Base-by-base conservation (phyloP, 1,140 invertebrate genomes). In the Scaptomyza graminum region DNA sequence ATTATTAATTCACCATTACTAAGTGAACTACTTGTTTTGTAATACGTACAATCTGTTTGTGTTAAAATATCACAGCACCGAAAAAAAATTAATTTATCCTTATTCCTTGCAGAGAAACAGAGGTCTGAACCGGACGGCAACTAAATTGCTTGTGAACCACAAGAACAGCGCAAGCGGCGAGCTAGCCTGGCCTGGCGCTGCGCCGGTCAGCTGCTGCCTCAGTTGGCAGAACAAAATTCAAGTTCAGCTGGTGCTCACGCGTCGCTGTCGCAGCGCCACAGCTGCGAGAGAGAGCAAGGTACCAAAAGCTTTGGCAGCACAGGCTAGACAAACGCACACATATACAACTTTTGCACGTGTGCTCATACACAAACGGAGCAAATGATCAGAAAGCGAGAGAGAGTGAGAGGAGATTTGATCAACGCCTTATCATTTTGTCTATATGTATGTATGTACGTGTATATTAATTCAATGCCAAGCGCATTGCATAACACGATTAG, bases 111-210 rank as follows among this genome's bases (percentile, higher is more conserved):
- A n/a, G n/a, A n/a, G 72, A 76, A 84, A 61, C 72, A 81, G 84
- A 90, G 75, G 90, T 91, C 90, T 91, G 85, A 60, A 90, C 90
- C 90, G 90, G 69, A 82, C 83, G 79, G 82, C 90, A 79, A 91
- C 75, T 90, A 57, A 88, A 91, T 82, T 80, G 90, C 83, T 91
- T 88, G 81, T 91, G 88, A 81, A 84, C 67, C 47, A 18, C 60
- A 55, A 16, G 57, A n/a, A 54, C 16, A 61, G 41, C 61, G 15
- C 47, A 51, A 61, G 39, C 54, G 28, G 47, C 84, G 62, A 88
- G 62, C 83, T 79, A 87, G 83, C 75, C 75, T 88, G 77, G 83
- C 75, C 75, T 88, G 77, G 74, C 57, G 57, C 74, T 77, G 79
- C 64, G 37, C 41, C n/a, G 25, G 55, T 43, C 34, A 41, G 54